phyloP scores from a whole-genome alignment of 2,888 invertebrate genomes.

The Trachelus stipa region DNA sequence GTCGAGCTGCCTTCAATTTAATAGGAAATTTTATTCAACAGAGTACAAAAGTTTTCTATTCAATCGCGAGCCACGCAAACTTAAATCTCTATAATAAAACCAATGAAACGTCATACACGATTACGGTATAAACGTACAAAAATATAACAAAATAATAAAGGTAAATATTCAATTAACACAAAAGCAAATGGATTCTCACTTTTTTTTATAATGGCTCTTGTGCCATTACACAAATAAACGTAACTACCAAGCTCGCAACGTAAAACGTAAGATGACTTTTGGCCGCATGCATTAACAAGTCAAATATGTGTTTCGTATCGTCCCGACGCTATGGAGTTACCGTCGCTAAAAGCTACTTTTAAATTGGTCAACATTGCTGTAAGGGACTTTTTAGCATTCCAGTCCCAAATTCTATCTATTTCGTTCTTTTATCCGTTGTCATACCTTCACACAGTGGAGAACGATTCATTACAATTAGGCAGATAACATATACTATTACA shows the following conservation, averaged over 20 bases:
- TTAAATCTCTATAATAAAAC: slow-evolving; percentile 12
- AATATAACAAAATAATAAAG: slow-evolving; percentile 56
- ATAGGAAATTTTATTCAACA: background rate
- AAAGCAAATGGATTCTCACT: background rate
- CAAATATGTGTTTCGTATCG: slow-evolving; percentile 2
- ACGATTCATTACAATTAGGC: background rate
- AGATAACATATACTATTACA: background rate
- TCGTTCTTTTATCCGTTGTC: background rate
- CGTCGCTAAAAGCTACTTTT: slow-evolving; percentile 30
- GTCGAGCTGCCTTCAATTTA: background rate
- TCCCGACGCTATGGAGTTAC: background rate
- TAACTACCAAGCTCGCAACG: background rate
- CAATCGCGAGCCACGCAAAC: background rate
- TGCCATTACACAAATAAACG: background rate
- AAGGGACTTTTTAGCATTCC: background rate
- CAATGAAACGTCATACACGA: slow-evolving; percentile 38
- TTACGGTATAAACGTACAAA: slow-evolving; percentile 59
- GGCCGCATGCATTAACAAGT: background rate
- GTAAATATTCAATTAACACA: slow-evolving; percentile 11
- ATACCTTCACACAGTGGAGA: background rate
- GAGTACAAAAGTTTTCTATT: background rate
- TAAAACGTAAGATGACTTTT: background rate
- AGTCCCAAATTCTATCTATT: background rate
- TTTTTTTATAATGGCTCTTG: background rate
- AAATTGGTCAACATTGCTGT: slow-evolving; percentile 39